These are phyloP conservation scores for Papilio machaon DNA, from an alignment of 1,140 invertebrate species.

Conservation along the genomic window DNA sequence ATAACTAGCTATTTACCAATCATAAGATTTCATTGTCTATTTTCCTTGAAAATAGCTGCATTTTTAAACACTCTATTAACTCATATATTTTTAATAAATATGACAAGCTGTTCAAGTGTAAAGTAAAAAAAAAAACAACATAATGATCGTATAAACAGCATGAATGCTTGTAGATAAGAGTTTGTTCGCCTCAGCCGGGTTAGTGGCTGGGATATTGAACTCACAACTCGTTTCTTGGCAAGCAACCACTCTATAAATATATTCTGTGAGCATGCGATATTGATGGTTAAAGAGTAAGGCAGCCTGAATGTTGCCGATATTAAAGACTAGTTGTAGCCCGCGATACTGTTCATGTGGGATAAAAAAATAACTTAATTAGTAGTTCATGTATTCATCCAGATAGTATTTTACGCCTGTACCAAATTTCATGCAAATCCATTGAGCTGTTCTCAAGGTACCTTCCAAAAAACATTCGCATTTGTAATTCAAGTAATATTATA, in stretches of 20 bases:
- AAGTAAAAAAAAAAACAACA: neutral
- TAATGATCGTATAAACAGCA: neutral
- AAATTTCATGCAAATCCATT: no score
- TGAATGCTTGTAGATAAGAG: neutral
- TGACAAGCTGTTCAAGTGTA: neutral
- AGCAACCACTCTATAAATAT: constrained; percentile 34
- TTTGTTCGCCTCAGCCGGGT: constrained; percentile 1
- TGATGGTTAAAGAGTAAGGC: constrained; percentile 6
- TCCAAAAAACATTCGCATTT: no score
- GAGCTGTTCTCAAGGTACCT: no score
- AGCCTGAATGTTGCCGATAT: neutral
- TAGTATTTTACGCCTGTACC: no score
- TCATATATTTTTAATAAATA: no score
- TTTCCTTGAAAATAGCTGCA: no score
- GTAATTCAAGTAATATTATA: neutral
- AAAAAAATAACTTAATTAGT: no score
- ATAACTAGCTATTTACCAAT: no score
- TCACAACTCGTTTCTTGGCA: constrained; percentile 37
- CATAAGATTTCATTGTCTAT: no score
- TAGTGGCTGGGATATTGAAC: constrained; percentile 28
- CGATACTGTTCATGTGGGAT: no score
- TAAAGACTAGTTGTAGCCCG: neutral
- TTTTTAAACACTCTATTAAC: no score
- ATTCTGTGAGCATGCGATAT: constrained; percentile 32
- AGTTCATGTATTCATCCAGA: no score